Conservation (phyloP, 2,797 vertebrate genomes). For the Oreortyx pictus region DNA sequence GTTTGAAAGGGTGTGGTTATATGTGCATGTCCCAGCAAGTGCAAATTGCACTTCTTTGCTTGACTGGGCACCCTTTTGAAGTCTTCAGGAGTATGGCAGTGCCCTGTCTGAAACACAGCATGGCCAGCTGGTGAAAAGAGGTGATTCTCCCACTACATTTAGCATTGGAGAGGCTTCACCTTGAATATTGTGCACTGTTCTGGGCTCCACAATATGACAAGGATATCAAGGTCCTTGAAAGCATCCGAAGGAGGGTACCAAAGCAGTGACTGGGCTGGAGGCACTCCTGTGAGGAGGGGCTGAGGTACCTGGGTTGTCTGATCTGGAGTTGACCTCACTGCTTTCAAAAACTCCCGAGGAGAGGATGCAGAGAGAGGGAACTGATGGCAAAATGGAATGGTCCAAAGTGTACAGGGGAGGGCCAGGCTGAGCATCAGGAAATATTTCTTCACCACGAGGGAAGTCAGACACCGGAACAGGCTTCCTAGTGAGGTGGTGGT, state of each 20-base stretch:
- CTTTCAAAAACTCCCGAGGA: not conserved
- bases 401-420: not conserved
- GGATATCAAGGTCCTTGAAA: not conserved
- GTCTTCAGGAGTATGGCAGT: not conserved
- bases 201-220: not conserved
- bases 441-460: not conserved
- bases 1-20: constrained; percentile 39
- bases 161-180: not conserved
- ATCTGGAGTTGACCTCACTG: not conserved
- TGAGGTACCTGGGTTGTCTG: not conserved
- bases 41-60: not conserved
- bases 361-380: not conserved
- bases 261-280: not conserved
- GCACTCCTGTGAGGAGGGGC: not conserved
- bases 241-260: not conserved
- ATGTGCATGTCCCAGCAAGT: constrained; percentile 11
- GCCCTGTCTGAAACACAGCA: not conserved
- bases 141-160: not conserved
- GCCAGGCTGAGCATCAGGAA: not conserved
- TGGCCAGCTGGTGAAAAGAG: not conserved
- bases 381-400: not conserved
- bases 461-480: not conserved
- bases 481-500: not conserved
- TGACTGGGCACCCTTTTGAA: not conserved
- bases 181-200: not conserved